Percentiles rank a stretch among this genome's conserved stretches.
These are phyloP conservation scores for Myopa tessellatipennis DNA, from an alignment of 2,888 invertebrate genomes.

Conservation along the genomic window DNA sequence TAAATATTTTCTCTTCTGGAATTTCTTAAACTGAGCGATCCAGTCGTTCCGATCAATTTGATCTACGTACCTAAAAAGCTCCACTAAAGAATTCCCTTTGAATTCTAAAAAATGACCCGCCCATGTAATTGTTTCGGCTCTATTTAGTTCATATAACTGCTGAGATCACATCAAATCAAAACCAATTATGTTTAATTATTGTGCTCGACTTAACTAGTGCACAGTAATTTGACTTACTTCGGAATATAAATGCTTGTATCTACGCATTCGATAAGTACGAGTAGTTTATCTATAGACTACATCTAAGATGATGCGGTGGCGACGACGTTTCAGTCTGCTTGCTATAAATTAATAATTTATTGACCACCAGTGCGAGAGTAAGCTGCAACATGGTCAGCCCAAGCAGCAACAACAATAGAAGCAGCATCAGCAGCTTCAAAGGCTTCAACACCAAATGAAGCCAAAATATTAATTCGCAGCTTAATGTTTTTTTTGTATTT, in stretches of 20 bases:
- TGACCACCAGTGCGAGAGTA: slow-evolving; percentile 23
- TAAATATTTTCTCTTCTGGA: neutral
- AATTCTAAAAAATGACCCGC: neutral
- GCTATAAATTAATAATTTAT: slow-evolving; percentile 32
- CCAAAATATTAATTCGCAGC: slow-evolving; percentile 28
- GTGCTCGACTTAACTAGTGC: slow-evolving; percentile 2
- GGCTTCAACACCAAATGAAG: slow-evolving; percentile 16
- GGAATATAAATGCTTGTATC: neutral
- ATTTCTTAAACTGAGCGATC: neutral
- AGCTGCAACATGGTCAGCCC: slow-evolving; percentile 11
- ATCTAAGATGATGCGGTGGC: neutral
- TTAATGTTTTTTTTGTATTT: slow-evolving; percentile 19
- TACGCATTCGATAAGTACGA: neutral
- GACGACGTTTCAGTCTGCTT: neutral
- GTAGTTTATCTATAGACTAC: neutral
- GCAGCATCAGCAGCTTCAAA: neutral
- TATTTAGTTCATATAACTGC: neutral
- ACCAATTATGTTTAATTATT: neutral
- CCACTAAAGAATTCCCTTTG: too few relatives aligned
- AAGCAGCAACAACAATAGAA: neutral
- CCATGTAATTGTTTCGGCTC: neutral
- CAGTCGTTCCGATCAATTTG: neutral
- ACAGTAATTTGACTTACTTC: slow-evolving; percentile 27
- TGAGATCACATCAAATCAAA: neutral
- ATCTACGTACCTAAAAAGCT: neutral